A percentile compares a stretch with the other conserved stretches of the same genome.
These are phyloP conservation scores for Leucopsar rothschildi DNA, from an alignment of 2,113 vertebrate genomes.

Conservation along the genomic window DNA sequence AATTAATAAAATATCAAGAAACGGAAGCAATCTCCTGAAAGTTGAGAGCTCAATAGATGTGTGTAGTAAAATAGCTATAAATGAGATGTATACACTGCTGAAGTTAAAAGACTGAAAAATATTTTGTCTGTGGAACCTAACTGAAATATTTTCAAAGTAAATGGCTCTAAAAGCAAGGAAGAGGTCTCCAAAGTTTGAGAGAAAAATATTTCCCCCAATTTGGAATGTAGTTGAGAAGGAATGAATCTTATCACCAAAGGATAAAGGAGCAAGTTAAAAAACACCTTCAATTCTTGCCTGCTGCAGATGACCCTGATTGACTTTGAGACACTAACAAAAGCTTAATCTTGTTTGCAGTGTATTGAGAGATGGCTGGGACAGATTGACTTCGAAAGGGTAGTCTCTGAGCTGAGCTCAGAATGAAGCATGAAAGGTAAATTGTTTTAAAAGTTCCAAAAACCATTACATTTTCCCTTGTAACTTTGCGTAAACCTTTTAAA, in stretches of 20 bases:
- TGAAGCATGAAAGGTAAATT: constrained; percentile 2
- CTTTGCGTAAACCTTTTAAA: constrained; percentile 22
- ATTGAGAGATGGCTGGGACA: constrained; percentile 56
- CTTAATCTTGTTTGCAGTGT: constrained; percentile 55
- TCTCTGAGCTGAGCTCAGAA: constrained; percentile 2
- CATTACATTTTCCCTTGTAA: constrained; percentile 27
- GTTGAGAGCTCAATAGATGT: background rate
- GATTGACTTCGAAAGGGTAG: constrained; percentile 50
- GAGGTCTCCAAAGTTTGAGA: background rate
- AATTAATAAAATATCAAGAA: background rate
- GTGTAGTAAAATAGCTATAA: background rate
- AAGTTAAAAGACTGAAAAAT: background rate
- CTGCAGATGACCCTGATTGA: constrained; percentile 50
- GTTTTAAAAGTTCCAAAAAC: constrained; percentile 46
- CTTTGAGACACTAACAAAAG: constrained; percentile 61
- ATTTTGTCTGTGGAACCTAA: background rate
- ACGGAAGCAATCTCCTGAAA: background rate
- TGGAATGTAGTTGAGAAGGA: constrained; percentile 18
- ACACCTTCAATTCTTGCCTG: constrained; percentile 1
- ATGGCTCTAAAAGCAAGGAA: background rate
- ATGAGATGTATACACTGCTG: background rate
- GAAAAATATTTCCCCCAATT: background rate
- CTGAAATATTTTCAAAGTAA: background rate
- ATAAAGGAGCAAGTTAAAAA: constrained; percentile 30
- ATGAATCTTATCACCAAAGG: background rate